Percentiles rank a stretch among this genome's conserved stretches.
Conservation (phyloP, 2,797 vertebrate genomes). For the Caiman crocodilus region DNA sequence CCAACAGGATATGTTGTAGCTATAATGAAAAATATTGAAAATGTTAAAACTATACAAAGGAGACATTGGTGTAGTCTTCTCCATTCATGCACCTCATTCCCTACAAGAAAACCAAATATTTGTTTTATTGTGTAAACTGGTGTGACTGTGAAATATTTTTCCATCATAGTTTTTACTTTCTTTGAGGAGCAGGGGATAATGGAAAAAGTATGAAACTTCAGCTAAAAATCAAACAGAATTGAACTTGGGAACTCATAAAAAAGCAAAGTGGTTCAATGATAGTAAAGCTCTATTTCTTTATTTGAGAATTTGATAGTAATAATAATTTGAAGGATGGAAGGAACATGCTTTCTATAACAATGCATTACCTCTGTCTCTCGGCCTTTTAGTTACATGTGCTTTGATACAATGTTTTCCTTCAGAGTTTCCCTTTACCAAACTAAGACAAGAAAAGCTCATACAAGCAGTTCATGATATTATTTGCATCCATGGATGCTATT, state of each 20-base stretch:
- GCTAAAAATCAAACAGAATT: neutral
- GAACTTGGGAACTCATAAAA: neutral
- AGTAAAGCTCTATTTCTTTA: neutral
- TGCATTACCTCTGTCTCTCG: accelerated
- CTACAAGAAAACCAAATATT: neutral
- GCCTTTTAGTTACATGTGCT: neutral
- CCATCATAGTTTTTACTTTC: neutral
- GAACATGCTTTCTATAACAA: neutral
- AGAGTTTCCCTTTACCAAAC: neutral
- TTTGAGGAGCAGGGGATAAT: neutral
- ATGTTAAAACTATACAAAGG: neutral
- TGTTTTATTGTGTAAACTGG: neutral
- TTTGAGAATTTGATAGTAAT: neutral
- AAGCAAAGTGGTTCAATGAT: neutral
- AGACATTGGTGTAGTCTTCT: neutral
- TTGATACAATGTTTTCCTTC: neutral
- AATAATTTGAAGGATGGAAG: neutral
- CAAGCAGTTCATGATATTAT: neutral
- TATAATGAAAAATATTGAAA: neutral
- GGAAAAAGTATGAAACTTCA: neutral
- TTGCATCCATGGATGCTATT: neutral
- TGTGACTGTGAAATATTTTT: neutral
- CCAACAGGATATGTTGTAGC: neutral
- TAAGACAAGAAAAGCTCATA: neutral
- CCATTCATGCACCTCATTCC: neutral